Conservation (phyloP, 1,140 invertebrate species). For the Neodiprion virginianus region DNA sequence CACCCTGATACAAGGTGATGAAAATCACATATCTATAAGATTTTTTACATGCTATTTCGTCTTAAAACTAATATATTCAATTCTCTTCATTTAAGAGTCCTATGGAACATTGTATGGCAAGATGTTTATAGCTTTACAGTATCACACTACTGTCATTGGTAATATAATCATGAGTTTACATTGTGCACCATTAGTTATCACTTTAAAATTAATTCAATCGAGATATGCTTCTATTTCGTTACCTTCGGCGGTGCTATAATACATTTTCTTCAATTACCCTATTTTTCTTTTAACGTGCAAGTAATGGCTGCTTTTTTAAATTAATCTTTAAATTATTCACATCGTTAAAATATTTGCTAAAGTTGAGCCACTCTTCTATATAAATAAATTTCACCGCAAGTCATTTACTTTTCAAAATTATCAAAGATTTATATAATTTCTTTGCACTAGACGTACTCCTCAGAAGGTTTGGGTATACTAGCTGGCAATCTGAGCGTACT, state of each 20-base stretch:
- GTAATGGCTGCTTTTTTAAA: neutral
- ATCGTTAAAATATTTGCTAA: neutral
- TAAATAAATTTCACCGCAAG: neutral
- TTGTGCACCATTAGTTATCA: neutral
- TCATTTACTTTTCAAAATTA: neutral
- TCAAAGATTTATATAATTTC: neutral
- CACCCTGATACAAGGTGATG: conserved; percentile 55
- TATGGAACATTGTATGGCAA: conserved; percentile 19
- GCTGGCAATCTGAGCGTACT: conserved; percentile 71
- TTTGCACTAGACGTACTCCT: conserved; percentile 74
- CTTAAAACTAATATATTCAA: conserved; percentile 12
- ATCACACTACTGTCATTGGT: neutral
- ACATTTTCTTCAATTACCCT: neutral
- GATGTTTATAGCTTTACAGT: conserved; percentile 14
- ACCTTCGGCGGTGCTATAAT: neutral
- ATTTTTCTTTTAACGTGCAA: neutral
- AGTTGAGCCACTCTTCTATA: neutral
- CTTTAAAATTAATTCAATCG: neutral
- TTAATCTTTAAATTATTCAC: neutral
- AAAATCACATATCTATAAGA: conserved; percentile 28
- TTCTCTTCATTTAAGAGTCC: conserved; percentile 15
- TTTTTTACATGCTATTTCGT: conserved; percentile 28
- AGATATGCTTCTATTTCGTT: neutral
- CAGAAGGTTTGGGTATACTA: conserved; percentile 76
- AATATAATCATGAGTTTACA: neutral